phyloP scores from a whole-genome alignment of 2,113 vertebrate species.

The Hucho hucho region DNA sequence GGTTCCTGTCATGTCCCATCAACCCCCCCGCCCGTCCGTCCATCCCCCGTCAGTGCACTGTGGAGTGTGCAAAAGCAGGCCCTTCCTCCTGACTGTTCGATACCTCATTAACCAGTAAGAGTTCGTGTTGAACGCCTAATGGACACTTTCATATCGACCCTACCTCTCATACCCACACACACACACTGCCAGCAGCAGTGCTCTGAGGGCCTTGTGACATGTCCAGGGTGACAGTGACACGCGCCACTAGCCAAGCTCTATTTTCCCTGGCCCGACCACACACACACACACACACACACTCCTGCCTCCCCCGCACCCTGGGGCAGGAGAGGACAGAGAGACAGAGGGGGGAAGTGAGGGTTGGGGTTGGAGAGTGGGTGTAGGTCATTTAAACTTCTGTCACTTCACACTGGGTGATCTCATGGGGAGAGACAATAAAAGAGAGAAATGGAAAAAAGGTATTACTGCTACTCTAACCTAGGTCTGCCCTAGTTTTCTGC shows the following conservation, averaged over 20 bases:
- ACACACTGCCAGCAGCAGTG: neutral
- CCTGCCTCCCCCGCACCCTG: neutral
- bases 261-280: constrained; percentile 32
- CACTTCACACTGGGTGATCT: constrained; percentile 18
- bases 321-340: constrained; percentile 31
- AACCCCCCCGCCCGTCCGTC: no score
- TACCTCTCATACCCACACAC: neutral
- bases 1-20: neutral
- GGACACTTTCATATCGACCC: constrained; percentile 50
- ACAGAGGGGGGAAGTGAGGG: neutral
- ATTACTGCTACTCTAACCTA: neutral
- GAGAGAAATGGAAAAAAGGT: constrained; percentile 1
- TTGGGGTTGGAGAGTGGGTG: no score
- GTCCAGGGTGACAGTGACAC: no score
- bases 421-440: constrained; percentile 1
- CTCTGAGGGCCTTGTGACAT: constrained; percentile 35
- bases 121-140: constrained; percentile 57
- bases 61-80: no score
- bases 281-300: neutral
- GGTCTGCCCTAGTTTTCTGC: neutral
- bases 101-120: constrained; percentile 65
- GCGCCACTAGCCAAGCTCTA: constrained; percentile 51
- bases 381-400: constrained; percentile 28
- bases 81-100: constrained; percentile 44
- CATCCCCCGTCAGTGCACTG: no score